Evolutionary conservation across 2,797 vertebrate species (phyloP).

Genomic region (Lithobates sylvaticus): DNA sequence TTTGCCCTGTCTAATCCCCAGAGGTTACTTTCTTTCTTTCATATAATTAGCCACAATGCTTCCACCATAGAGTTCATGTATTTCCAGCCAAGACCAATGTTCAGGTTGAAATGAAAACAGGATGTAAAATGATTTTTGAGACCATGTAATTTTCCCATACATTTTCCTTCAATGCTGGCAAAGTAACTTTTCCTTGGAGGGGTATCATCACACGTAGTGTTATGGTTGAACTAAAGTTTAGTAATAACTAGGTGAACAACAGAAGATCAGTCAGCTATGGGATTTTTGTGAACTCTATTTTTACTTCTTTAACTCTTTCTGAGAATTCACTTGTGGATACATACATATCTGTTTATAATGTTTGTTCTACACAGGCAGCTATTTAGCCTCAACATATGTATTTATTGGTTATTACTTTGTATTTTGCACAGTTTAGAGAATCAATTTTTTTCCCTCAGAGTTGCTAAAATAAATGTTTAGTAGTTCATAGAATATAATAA

Average conservation of each 20-base stretch:
- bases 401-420: neutral
- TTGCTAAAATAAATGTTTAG: neutral
- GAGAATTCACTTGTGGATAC: neutral
- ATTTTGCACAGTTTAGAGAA: neutral
- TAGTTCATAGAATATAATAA: neutral
- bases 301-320: slow-evolving; percentile 41
- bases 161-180: slow-evolving; percentile 36
- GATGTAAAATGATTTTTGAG: slow-evolving; percentile 37
- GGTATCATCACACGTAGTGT: slow-evolving; percentile 34
- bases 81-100: slow-evolving; percentile 34
- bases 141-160: slow-evolving; percentile 49
- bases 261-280: slow-evolving; percentile 33
- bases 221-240: slow-evolving; percentile 54
- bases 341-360: no score
- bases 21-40: slow-evolving; percentile 7
- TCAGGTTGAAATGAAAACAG: slow-evolving; percentile 53
- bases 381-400: neutral
- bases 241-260: slow-evolving; percentile 45
- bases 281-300: slow-evolving; percentile 27
- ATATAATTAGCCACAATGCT: slow-evolving; percentile 35
- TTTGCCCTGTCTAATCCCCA: slow-evolving; percentile 21
- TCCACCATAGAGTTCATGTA: slow-evolving; percentile 7
- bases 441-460: neutral
- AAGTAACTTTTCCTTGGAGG: slow-evolving; percentile 47
- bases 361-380: neutral